These are phyloP conservation scores for Agriopis aurantiaria DNA, from an alignment of 2,888 invertebrate species.

Conservation along the genomic window DNA sequence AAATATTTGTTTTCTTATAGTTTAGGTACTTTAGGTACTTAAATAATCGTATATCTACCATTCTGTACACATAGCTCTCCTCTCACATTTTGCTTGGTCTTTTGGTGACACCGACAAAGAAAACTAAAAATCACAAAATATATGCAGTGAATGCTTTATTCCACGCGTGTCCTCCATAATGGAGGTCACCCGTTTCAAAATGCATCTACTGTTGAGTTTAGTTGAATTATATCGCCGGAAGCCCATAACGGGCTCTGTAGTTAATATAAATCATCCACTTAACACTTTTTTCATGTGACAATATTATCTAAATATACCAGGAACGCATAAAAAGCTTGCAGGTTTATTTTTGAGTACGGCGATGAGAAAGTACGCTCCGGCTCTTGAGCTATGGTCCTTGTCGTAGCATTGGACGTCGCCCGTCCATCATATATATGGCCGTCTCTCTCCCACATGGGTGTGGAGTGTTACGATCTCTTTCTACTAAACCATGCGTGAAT, in stretches of 20 bases:
- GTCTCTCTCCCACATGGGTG: constrained; percentile 59
- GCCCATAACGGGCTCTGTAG: constrained; percentile 73
- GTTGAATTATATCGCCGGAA: constrained; percentile 81
- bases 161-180: constrained; percentile 60
- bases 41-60: too few species aligned
- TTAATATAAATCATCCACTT: constrained; percentile 86
- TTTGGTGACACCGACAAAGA: constrained; percentile 58
- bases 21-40: too few species aligned
- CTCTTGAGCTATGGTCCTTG: constrained; percentile 77
- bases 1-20: too few species aligned
- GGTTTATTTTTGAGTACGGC: constrained; percentile 80
- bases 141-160: constrained; percentile 66
- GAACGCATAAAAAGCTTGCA: constrained; percentile 77
- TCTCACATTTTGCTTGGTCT: constrained; percentile 1
- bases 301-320: constrained; percentile 81
- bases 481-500: constrained; percentile 69
- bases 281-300: constrained; percentile 83
- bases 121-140: constrained; percentile 46
- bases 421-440: constrained; percentile 75
- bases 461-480: constrained; percentile 50
- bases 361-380: constrained; percentile 82
- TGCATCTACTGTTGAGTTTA: constrained; percentile 59
- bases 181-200: constrained; percentile 54
- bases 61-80: not conserved
- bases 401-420: constrained; percentile 71